These are phyloP conservation scores for Drosophila diplacantha DNA, from an alignment of 2,888 invertebrate genomes.

Conservation along the genomic window DNA sequence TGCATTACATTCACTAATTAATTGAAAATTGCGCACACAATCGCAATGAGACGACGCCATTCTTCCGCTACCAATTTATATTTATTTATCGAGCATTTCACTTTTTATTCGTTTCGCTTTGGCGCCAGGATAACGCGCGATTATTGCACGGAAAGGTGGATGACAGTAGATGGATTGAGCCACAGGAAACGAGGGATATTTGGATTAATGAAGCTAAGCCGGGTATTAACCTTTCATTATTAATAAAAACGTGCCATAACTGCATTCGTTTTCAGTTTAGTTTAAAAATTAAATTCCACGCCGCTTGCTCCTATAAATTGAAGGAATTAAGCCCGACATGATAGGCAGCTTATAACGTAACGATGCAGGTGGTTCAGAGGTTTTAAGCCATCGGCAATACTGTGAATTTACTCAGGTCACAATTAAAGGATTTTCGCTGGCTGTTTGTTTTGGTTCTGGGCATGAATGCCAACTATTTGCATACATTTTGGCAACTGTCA, in stretches of 20 bases:
- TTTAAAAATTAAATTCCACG: background rate
- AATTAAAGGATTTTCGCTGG: constrained; percentile 30
- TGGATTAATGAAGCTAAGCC: constrained; percentile 18
- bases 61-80: constrained; percentile 66
- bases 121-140: constrained; percentile 24
- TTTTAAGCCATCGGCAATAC: constrained; percentile 30
- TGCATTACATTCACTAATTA: constrained; percentile 70
- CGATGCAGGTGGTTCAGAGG: constrained; percentile 9
- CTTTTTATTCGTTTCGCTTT: constrained; percentile 18
- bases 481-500: constrained; percentile 59
- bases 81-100: constrained; percentile 54
- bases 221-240: background rate
- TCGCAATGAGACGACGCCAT: constrained; percentile 59
- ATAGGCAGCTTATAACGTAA: background rate
- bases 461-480: constrained; percentile 49
- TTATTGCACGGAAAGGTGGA: constrained; percentile 1
- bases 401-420: constrained; percentile 23
- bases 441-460: constrained; percentile 10
- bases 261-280: background rate
- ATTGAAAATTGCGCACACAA: constrained; percentile 64
- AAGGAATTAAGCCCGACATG: background rate
- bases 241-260: background rate
- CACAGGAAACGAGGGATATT: constrained; percentile 4
- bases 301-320: background rate
- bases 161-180: constrained; percentile 17